phyloP scores from a whole-genome alignment of 2,113 vertebrate species.

The Equus przewalskii region DNA sequence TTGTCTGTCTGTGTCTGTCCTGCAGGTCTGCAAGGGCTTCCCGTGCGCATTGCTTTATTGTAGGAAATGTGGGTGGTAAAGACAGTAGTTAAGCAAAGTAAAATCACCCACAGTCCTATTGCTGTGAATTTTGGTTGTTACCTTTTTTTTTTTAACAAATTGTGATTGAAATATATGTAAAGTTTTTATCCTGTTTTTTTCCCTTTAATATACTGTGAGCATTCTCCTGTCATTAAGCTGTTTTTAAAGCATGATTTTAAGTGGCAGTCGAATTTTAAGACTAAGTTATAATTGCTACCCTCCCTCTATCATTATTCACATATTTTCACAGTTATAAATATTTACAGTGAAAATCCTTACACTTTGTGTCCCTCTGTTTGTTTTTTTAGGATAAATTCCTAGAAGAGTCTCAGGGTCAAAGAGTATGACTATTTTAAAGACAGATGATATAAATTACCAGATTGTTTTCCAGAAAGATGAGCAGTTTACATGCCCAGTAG shows the following conservation, averaged over 20 bases:
- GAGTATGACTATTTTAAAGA: not conserved
- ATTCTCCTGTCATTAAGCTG: not conserved
- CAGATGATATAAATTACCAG: fast-evolving
- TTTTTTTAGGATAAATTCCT: not conserved
- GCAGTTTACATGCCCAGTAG: fast-evolving
- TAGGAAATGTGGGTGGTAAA: not conserved
- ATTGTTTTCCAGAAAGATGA: not conserved
- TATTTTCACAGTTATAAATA: not conserved
- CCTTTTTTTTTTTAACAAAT: not conserved
- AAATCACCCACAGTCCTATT: too few species aligned
- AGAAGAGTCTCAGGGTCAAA: not conserved
- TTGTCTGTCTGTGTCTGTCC: fast-evolving
- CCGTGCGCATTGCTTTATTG: fast-evolving
- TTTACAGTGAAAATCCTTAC: not conserved
- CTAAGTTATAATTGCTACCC: fast-evolving
- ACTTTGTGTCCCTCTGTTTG: not conserved
- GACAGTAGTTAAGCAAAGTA: not conserved
- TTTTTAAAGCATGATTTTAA: not conserved
- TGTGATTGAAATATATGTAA: fast-evolving
- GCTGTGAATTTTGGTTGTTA: not conserved
- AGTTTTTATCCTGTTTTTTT: not conserved
- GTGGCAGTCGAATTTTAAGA: too few species aligned
- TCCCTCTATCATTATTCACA: fast-evolving
- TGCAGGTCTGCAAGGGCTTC: fast-evolving
- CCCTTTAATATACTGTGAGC: not conserved